A percentile compares a stretch with the other conserved stretches of the same genome.
These are phyloP conservation scores for Rhegmatorhina hoffmannsi DNA, from an alignment of 2,113 vertebrate species.

Conservation along the genomic window DNA sequence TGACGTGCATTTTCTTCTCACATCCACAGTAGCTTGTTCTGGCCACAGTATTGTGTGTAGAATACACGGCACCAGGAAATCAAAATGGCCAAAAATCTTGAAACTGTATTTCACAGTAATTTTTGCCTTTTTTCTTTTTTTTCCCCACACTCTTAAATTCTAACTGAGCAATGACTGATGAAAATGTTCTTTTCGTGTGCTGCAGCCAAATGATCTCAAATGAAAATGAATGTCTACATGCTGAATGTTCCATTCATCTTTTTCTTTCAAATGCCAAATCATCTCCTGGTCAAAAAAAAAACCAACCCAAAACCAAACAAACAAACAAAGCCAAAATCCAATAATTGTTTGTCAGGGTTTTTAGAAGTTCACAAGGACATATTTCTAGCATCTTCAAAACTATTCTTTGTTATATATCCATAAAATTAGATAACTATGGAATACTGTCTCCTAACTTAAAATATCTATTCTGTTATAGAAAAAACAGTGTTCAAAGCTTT, in stretches of 20 bases:
- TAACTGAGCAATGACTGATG: background rate
- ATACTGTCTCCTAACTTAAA: background rate
- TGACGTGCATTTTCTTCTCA: background rate
- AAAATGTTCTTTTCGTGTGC: background rate
- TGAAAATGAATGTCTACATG: background rate
- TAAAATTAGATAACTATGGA: background rate
- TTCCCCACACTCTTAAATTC: background rate
- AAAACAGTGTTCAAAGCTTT: background rate
- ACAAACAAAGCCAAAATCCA: background rate
- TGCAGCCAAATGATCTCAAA: background rate
- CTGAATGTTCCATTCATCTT: background rate
- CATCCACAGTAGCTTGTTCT: constrained; percentile 3
- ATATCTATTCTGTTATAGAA: background rate
- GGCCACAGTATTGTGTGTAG: background rate
- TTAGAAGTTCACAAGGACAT: background rate
- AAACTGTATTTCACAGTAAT: background rate
- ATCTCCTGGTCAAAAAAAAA: background rate
- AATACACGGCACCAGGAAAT: background rate
- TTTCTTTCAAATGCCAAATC: background rate
- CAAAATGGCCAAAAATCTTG: background rate
- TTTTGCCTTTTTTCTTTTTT: background rate
- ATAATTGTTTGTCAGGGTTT: background rate
- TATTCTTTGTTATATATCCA: background rate
- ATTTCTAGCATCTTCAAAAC: background rate
- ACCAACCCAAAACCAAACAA: background rate